Percentiles rank a stretch among this genome's conserved stretches.
These are phyloP conservation scores for Serripes groenlandicus DNA, from an alignment of 2,888 invertebrate genomes.

Conservation along the genomic window DNA sequence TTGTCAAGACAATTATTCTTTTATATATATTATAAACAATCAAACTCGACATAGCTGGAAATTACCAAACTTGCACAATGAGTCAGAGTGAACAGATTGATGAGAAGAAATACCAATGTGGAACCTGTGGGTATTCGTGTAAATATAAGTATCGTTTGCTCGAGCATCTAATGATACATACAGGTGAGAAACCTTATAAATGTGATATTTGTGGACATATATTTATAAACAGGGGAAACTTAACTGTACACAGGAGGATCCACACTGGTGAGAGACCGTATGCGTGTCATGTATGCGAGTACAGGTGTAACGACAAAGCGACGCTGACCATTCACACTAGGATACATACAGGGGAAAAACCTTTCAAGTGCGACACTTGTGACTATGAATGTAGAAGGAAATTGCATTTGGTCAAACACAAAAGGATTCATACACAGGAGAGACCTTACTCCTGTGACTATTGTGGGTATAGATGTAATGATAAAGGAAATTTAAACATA, in stretches of 20 bases:
- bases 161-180: not conserved
- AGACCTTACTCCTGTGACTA: not conserved
- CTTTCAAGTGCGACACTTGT: not conserved
- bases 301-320: not conserved
- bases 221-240: not conserved
- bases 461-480: not conserved
- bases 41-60: too few relatives aligned
- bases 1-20: too few relatives aligned
- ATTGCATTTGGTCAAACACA: not conserved
- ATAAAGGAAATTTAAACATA: too few relatives aligned
- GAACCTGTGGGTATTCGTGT: not conserved
- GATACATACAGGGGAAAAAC: not conserved
- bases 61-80: too few relatives aligned
- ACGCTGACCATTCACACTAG: not conserved
- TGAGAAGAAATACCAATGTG: conserved; percentile 13
- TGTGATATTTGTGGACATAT: not conserved
- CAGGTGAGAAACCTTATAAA: not conserved
- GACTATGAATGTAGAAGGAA: not conserved
- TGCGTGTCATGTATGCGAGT: conserved; percentile 3
- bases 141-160: not conserved
- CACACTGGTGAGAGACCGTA: not conserved
- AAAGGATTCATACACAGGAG: not conserved
- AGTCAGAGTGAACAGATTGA: too few relatives aligned
- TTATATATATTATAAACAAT: too few relatives aligned
- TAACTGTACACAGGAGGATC: not conserved